Conservation (phyloP, 2,113 vertebrate species). For the Glaucidium brasilianum region DNA sequence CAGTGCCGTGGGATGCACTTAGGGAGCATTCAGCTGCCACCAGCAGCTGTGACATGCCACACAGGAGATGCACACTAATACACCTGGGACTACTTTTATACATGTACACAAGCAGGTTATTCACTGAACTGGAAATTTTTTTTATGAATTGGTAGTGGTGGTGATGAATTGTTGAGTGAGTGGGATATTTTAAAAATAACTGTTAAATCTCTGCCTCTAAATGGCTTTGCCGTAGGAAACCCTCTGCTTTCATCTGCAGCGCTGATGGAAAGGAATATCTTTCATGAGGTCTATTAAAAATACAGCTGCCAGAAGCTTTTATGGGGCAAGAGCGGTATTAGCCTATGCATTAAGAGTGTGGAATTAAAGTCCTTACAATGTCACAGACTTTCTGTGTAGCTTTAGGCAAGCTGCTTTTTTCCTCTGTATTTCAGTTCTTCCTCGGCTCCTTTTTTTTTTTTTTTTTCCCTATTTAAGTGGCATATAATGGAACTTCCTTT, state of each 20-base stretch:
- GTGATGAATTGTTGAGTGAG: neutral
- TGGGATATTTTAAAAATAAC: neutral
- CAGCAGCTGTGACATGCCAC: neutral
- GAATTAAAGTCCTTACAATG: neutral
- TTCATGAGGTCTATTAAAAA: neutral
- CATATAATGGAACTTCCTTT: neutral
- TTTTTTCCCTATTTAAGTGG: neutral
- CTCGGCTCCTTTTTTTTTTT: fast-evolving
- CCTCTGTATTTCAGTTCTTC: neutral
- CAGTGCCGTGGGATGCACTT: no score
- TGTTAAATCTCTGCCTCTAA: neutral
- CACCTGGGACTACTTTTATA: neutral
- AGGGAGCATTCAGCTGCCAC: neutral
- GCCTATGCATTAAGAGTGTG: neutral
- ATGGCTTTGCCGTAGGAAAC: neutral
- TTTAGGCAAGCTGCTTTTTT: neutral
- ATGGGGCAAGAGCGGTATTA: neutral
- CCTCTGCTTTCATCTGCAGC: neutral
- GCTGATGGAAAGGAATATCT: neutral
- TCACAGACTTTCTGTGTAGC: neutral
- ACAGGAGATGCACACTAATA: neutral
- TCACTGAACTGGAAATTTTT: neutral
- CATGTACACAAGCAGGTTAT: neutral
- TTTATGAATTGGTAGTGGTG: neutral
- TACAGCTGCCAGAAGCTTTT: neutral